Evolutionary conservation across 1,140 invertebrate species (phyloP), one percentile per base, ranked within the genome.

Genomic region (Drosophila persimilis): DNA sequence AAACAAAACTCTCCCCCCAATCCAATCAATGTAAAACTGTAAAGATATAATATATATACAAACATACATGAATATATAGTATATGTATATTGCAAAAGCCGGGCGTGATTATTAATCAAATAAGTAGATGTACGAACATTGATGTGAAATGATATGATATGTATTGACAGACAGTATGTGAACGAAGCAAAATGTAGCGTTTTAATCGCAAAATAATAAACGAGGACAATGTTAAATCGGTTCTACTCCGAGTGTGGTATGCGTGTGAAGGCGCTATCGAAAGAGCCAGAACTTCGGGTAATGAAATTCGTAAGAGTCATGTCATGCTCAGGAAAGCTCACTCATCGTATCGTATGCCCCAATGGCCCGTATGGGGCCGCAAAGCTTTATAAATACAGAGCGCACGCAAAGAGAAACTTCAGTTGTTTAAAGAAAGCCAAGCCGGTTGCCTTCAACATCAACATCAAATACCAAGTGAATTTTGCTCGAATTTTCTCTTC

Each of bases 101-200:
- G 70, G 51, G 47, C 77, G 80, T 85, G 73, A 85, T 85, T 85
- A 84, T 74, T 85, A 80, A 64, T 22, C 31, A 64, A 54, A 57
- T 74, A 66, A 79, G 64, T 66, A 69, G 54, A 31, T 69, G 57
- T 56, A 65, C 55, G 56, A 57, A 54, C 43, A 46, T 35, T 20
- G 45, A 39, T 26, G 63, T 20, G 20, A 20, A 20, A 20, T 20
- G 20, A 26, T 26, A 26, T 26, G 24, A 26, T 26, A 26, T 26
- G 24, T 26, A 26, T 5, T 26, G 24, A 26, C 24, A 26, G 24
- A 4, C 24, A 26, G 56, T 43, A 55, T 26, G 7, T 9, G 51
- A 60, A 51, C 29, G 48, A 66, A 65, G 60, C 48, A 73, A 71
- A 51, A 80, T 73, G 80, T 84, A 84, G 80, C 80, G 75, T 84